Base-by-base conservation (phyloP, 2,113 vertebrate species). In the Callionymus lyra region DNA sequence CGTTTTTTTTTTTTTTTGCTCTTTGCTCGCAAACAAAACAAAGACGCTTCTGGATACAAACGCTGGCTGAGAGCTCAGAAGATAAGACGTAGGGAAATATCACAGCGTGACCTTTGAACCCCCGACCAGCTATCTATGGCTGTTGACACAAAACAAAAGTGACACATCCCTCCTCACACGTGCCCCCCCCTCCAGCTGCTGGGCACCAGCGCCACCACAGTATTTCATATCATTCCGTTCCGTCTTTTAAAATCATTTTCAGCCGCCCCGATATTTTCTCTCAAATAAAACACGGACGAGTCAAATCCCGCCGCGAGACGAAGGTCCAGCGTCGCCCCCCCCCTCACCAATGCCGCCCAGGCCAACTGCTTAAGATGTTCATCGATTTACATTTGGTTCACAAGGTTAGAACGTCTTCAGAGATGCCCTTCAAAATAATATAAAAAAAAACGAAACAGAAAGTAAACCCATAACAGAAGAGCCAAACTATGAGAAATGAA, bases 111-210 rank as follows among this genome's bases (percentile, higher is more conserved):
- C 56, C 79, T 46, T 58, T 69, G 65, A 80, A 54, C 70, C 63
- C n/a, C 69, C 39, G 70, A 76, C 71, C 70, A 60, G 62, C 65
- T 63, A 56, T 68, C 68, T 54, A 59, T 41, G 63, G 60, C 60
- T 59, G 74, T 41, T 82, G 77, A 82, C 65, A 64, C 47, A 72
- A 78, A 85, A 67, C 70, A 53, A 71, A 76, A 21, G 69, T 83
- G 83, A 81, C 83, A 77, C 44, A 44, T 70, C 68, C 57, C 63
- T 62, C 69, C 50, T 70, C 76, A 46, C 65, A 60, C 47, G 47
- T 56, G 17, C 39, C 39, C 39, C 21, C 50, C 68, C 77, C 53
- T 53, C 52, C 57, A 64, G 76, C 72, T 64, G 45, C 59, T 34
- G 59, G 37, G 31, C 58, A 18, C 2, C 51, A 17, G 16, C 19